Evolutionary conservation across 2,113 vertebrate genomes (phyloP).

Genomic region (Puma concolor): DNA sequence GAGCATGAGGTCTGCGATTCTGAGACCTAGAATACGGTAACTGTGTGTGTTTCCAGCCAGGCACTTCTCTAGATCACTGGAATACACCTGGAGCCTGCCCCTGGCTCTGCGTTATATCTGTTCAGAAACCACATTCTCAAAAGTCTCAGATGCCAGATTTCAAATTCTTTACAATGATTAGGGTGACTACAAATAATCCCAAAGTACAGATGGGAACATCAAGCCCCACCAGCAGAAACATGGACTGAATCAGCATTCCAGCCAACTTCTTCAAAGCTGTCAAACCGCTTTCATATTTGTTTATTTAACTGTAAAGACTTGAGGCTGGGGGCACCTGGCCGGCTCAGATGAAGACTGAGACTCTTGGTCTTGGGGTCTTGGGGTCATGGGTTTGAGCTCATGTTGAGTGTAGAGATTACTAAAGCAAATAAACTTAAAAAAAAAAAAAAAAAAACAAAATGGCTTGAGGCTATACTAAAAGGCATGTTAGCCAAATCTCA

Average conservation of each 20-base stretch:
- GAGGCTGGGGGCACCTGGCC: not conserved
- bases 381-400: not conserved
- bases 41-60: accelerated
- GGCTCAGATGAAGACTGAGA: not conserved
- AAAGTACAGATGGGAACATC: accelerated
- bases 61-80: no score
- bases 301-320: not conserved
- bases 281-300: not conserved
- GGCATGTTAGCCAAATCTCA: not conserved
- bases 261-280: accelerated
- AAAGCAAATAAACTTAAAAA: not conserved
- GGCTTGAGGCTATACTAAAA: not conserved
- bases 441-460: not conserved
- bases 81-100: accelerated
- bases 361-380: not conserved
- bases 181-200: accelerated
- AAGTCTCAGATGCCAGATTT: not conserved
- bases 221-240: accelerated
- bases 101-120: accelerated
- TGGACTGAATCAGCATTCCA: accelerated
- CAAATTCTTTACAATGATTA: no score
- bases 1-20: no score
- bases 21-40: no score
- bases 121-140: not conserved
- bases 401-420: not conserved